Evolutionary conservation across 2,797 vertebrate genomes (phyloP).

Genomic region (Lepilemur septentrionalis): DNA sequence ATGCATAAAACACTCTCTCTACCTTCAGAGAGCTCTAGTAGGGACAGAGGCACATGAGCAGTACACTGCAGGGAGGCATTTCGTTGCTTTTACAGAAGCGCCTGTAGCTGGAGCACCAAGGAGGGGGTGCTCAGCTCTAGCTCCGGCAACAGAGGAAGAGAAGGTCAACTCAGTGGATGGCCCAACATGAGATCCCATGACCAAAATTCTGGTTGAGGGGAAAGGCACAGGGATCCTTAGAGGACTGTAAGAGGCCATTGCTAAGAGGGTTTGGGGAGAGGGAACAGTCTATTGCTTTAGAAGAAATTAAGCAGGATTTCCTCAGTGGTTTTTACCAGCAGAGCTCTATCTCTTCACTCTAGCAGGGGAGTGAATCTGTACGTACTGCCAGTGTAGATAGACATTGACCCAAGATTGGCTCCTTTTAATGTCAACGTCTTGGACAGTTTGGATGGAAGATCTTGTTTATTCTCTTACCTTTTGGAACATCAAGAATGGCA

Average conservation of each 20-base stretch:
- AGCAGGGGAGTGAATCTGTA: background rate
- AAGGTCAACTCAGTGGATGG: too few species aligned
- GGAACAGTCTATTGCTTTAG: background rate
- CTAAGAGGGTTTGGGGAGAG: background rate
- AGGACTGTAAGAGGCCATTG: background rate
- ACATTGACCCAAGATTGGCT: background rate
- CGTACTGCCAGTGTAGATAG: background rate
- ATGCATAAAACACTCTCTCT: too few species aligned
- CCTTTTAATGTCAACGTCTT: background rate
- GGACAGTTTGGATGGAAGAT: background rate
- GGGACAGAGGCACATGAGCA: accelerated
- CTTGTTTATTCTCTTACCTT: background rate
- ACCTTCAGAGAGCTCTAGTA: background rate
- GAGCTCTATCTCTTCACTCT: background rate
- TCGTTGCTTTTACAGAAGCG: background rate
- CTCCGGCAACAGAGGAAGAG: background rate
- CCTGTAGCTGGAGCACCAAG: background rate
- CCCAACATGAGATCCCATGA: background rate
- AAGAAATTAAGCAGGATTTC: background rate
- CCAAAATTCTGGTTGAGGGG: background rate
- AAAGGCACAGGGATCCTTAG: background rate
- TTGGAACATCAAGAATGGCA: background rate
- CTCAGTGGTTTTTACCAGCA: background rate
- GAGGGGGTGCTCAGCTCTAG: background rate
- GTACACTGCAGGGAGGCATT: background rate